These are phyloP conservation scores for Gila orcuttii DNA, from an alignment of 2,113 vertebrate genomes.

Conservation along the genomic window DNA sequence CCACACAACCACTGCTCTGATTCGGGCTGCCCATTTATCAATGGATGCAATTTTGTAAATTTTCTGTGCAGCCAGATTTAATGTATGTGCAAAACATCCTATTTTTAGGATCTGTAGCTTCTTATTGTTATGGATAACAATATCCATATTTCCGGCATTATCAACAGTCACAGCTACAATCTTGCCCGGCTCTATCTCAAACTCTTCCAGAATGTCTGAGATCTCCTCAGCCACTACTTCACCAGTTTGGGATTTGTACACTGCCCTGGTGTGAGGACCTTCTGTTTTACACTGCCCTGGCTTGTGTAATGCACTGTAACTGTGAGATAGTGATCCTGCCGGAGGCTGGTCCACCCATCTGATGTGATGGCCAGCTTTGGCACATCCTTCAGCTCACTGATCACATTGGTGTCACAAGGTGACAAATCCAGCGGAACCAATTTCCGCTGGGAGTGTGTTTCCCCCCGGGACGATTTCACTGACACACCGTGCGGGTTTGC, in stretches of 20 bases:
- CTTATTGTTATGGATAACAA: background rate
- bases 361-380: background rate
- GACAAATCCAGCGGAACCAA: no score
- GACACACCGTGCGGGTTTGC: no score
- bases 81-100: background rate
- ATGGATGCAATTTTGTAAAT: background rate
- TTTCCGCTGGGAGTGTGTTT: no score
- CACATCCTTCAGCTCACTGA: background rate
- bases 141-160: background rate
- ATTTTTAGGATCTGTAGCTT: background rate
- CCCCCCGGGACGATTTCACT: no score
- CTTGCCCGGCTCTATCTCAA: constrained; percentile 13
- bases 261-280: constrained; percentile 40
- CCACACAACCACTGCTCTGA: background rate
- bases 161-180: background rate
- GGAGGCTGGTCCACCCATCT: background rate
- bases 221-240: constrained; percentile 18
- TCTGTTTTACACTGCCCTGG: constrained; percentile 29
- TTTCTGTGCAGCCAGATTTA: no score
- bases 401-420: no score
- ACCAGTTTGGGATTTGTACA: constrained; percentile 36
- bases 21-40: no score
- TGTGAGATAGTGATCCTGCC: constrained; percentile 1
- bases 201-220: constrained; percentile 20
- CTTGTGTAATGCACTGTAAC: constrained; percentile 22